These are phyloP conservation scores for Megaceryle maxima DNA, from an alignment of 2,113 vertebrate genomes.

Conservation along the genomic window DNA sequence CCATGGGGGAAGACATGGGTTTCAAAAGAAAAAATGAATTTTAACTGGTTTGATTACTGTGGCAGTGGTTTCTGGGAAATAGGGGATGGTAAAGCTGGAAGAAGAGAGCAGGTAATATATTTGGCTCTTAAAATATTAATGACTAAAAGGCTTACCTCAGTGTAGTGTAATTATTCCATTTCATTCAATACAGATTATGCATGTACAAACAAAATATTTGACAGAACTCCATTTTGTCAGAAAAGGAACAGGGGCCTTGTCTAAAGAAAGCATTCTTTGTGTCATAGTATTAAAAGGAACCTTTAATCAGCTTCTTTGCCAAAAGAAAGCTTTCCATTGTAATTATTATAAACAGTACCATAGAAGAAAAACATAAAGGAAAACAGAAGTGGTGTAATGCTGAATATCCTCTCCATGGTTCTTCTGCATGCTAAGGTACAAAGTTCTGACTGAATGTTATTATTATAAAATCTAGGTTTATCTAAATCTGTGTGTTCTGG, in stretches of 20 bases:
- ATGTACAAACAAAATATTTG: not conserved
- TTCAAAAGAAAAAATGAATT: too few species aligned
- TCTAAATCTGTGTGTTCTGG: not conserved
- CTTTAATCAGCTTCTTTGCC: slow-evolving; percentile 62
- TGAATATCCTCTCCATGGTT: not conserved
- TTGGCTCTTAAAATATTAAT: not conserved
- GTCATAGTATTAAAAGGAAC: slow-evolving; percentile 61
- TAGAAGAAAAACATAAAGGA: not conserved
- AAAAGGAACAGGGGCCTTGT: not conserved
- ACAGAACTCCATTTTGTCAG: slow-evolving; percentile 15
- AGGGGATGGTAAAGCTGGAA: not conserved
- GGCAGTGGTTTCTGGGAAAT: not conserved
- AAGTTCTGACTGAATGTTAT: not conserved
- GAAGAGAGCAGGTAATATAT: not conserved
- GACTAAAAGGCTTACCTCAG: not conserved
- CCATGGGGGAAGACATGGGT: too few species aligned
- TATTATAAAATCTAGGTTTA: not conserved
- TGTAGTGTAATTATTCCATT: not conserved
- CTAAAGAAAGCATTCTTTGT: slow-evolving; percentile 48
- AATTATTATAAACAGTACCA: slow-evolving; percentile 14
- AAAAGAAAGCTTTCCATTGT: slow-evolving; percentile 53
- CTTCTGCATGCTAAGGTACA: not conserved
- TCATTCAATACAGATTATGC: not conserved
- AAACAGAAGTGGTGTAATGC: not conserved
- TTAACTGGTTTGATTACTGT: too few species aligned